Evolutionary conservation across 2,113 vertebrate genomes (phyloP), one percentile per base, ranked within the genome.

Genomic region (Egretta garzetta): DNA sequence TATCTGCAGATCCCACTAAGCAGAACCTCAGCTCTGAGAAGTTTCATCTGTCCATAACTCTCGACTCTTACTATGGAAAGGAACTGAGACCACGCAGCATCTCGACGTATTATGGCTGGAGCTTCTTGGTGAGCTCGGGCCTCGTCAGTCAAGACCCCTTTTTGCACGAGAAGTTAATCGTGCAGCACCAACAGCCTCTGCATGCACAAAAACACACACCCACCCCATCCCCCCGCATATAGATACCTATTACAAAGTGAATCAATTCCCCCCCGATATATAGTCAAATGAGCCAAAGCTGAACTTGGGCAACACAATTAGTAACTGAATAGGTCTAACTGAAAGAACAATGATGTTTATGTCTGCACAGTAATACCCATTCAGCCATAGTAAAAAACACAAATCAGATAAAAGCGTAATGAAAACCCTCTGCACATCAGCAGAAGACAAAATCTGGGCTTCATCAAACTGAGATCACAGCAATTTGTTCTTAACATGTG

Each of bases 151-250:
- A 68, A 67, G 33, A n/a, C 28, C 76, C 26, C 12, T 60, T 86
- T 95, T 35, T 56, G 67, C 22, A 12, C 1, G 0, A 60, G 18
- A 18, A 59, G 30, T 62, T 76, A 56, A 53, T n/a, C 17, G 17
- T 8, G 28, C 62, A 80, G n/a, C 71, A 81, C 8, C 0, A 0
- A n/a, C 58, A 88, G 55, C 24, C n/a, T 63, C 43, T 20, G 24
- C 5, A 0, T 18, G 53, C 49, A 39, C 50, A 80, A 22, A 73
- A 70, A 30, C 2, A 1, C 59, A 16, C 90, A 22, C 72, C n/a
- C 1, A 0, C 13, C 55, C 18, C 90, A 24, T 58, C 18, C 90
- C 28, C 75, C 37, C 1, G 0, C 13, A 10, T 22, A 56, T 1
- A 82, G 14, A 21, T 11, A 77, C 26, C 60, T 33, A 52, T 4